phyloP scores from a whole-genome alignment of 2,888 invertebrate species.

The Alviniconcha strummeri region DNA sequence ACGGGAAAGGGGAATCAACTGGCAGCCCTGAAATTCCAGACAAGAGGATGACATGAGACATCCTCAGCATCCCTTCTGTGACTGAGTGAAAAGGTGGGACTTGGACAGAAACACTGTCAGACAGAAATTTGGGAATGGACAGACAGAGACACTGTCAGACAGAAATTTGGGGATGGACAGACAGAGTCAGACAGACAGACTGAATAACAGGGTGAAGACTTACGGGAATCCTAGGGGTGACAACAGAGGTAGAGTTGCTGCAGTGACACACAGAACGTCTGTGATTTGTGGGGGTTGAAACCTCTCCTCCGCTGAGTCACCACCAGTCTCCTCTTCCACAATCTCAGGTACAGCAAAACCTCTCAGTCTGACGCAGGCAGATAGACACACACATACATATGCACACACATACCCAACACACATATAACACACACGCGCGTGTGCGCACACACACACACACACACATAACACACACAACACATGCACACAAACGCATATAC shows the following conservation, averaged over 20 bases:
- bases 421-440: background rate
- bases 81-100: too few relatives aligned
- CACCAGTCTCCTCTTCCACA: constrained; percentile 25
- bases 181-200: background rate
- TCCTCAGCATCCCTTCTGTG: too few relatives aligned
- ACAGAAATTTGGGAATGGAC: background rate
- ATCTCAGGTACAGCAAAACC: constrained; percentile 40
- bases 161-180: background rate
- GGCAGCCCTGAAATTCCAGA: too few relatives aligned
- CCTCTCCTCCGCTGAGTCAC: constrained; percentile 36
- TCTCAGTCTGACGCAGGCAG: constrained; percentile 24
- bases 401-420: background rate
- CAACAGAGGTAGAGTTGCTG: constrained; percentile 80
- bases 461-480: background rate
- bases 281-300: constrained; percentile 78
- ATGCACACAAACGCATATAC: background rate
- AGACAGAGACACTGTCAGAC: background rate
- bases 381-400: background rate
- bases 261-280: constrained; percentile 83
- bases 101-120: too few relatives aligned
- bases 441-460: background rate
- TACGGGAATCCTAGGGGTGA: constrained; percentile 78
- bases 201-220: constrained; percentile 33
- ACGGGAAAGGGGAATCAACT: too few relatives aligned
- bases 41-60: too few relatives aligned